phyloP scores from a whole-genome alignment of 2,113 vertebrate genomes.

The Anolis sagrei region DNA sequence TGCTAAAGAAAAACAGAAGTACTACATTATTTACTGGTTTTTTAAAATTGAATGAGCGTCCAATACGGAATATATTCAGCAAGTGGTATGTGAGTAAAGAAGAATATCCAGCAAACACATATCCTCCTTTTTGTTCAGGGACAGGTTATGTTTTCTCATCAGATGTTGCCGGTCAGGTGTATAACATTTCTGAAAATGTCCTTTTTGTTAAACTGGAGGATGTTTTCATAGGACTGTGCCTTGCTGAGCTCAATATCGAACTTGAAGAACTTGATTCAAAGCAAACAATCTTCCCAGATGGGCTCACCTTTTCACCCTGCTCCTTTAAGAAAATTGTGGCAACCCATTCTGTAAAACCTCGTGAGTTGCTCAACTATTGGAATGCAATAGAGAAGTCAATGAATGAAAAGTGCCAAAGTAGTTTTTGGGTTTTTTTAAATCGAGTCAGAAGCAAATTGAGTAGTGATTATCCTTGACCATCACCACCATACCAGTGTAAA shows the following conservation, averaged over 20 bases:
- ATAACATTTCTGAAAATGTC: constrained; percentile 53
- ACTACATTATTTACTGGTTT: constrained; percentile 75
- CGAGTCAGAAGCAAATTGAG: too few relatives aligned
- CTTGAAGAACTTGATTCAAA: constrained; percentile 72
- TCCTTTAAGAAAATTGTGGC: constrained; percentile 72
- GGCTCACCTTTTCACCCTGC: constrained; percentile 69
- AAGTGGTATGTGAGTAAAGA: constrained; percentile 78
- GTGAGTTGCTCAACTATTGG: constrained; percentile 69
- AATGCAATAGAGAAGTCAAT: constrained; percentile 49
- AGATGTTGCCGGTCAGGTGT: constrained; percentile 69
- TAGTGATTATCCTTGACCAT: constrained; percentile 1
- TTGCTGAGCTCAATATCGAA: constrained; percentile 62
- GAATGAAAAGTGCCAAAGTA: constrained; percentile 26
- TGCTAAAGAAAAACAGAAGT: constrained; percentile 70
- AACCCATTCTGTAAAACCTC: constrained; percentile 69
- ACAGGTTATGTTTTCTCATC: constrained; percentile 79
- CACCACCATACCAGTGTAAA: not conserved
- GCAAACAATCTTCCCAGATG: constrained; percentile 72
- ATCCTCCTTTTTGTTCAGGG: constrained; percentile 80
- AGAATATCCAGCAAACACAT: constrained; percentile 69
- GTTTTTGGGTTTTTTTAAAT: too few relatives aligned
- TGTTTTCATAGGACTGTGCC: constrained; percentile 82
- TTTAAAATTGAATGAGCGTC: constrained; percentile 69
- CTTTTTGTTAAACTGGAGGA: constrained; percentile 79
- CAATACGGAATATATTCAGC: constrained; percentile 63